phyloP scores from a whole-genome alignment of 2,113 vertebrate genomes.

The Callocephalon fimbriatum region DNA sequence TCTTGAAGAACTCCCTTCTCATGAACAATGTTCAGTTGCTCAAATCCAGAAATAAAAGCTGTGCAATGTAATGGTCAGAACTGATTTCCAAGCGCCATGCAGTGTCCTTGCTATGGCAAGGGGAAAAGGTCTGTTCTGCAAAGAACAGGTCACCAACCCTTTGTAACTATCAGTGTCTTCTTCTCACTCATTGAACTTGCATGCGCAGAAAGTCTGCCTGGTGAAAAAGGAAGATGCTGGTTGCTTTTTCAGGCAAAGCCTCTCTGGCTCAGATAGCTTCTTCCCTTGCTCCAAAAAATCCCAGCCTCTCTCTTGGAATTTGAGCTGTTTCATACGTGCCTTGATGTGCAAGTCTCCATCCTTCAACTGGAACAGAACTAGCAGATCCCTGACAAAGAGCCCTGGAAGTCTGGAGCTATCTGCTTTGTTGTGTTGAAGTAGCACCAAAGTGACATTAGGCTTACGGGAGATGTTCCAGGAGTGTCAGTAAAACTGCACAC shows the following conservation, averaged over 20 bases:
- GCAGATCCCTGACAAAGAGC: not conserved
- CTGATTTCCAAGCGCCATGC: not conserved
- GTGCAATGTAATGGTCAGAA: not conserved
- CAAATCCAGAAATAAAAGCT: not conserved
- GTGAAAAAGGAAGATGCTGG: not conserved
- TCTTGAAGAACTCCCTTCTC: not conserved
- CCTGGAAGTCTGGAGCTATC: not conserved
- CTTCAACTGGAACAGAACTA: not conserved
- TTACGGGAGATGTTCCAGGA: not conserved
- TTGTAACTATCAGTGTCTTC: rapidly evolving
- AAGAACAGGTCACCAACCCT: not conserved
- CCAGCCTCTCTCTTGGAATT: not conserved
- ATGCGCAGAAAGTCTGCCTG: not conserved
- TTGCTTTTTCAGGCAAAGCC: not conserved
- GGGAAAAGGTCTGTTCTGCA: not conserved
- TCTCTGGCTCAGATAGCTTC: not conserved
- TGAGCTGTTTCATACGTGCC: rapidly evolving
- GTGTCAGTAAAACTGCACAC: not conserved
- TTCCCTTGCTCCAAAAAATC: not conserved
- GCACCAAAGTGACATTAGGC: not conserved
- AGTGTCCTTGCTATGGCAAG: not conserved
- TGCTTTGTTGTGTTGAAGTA: not conserved
- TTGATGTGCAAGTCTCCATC: not conserved
- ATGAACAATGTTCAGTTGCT: not conserved
- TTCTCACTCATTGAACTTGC: not conserved